phyloP scores from a whole-genome alignment of 2,113 vertebrate genomes.

The Octodon degus region DNA sequence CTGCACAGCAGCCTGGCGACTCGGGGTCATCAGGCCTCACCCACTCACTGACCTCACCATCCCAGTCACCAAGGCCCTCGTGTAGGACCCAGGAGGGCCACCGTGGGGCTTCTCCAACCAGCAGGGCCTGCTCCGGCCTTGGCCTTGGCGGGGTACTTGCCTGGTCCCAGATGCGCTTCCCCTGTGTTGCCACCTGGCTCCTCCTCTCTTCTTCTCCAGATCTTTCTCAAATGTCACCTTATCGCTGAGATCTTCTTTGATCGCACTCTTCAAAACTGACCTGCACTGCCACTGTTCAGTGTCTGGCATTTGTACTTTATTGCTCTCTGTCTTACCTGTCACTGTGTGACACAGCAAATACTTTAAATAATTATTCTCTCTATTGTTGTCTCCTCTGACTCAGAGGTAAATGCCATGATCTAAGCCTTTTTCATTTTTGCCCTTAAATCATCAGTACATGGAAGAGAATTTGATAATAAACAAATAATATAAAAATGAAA shows the following conservation, averaged over 20 bases:
- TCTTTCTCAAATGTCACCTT: neutral
- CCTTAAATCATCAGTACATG: neutral
- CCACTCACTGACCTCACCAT: too few relatives aligned
- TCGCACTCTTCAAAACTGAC: neutral
- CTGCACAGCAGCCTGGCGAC: neutral
- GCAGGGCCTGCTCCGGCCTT: neutral
- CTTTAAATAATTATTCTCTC: neutral
- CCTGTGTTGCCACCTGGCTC: neutral
- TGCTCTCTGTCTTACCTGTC: neutral
- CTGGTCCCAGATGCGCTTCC: neutral
- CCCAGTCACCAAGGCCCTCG: neutral
- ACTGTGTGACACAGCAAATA: neutral
- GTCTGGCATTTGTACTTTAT: neutral
- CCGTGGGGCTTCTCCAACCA: neutral
- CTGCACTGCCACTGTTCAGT: neutral
- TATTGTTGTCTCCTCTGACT: neutral
- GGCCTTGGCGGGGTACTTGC: neutral
- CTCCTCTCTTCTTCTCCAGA: neutral
- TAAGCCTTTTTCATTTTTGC: neutral
- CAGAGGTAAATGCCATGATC: neutral
- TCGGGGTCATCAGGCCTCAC: neutral
- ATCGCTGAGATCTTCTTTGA: neutral
- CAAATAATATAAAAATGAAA: neutral
- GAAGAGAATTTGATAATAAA: neutral
- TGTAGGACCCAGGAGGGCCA: neutral